phyloP scores from a whole-genome alignment of 2,888 invertebrate genomes.

The Horisme vitalbata region DNA sequence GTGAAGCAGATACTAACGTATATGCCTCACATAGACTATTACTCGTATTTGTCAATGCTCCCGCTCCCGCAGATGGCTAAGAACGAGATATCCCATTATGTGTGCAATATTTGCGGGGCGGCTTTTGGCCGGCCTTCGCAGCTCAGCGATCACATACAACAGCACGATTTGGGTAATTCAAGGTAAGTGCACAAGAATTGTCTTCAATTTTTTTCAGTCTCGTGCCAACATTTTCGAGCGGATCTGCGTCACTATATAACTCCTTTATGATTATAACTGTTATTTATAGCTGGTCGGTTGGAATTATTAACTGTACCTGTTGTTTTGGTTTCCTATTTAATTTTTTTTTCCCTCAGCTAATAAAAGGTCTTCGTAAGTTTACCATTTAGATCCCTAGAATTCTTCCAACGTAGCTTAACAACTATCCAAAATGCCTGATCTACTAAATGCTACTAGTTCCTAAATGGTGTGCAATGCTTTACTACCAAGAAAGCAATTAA shows the following conservation, averaged over 20 bases:
- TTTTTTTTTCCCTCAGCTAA: too few species aligned
- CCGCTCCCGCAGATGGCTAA: constrained; percentile 35
- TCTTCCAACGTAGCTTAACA: too few species aligned
- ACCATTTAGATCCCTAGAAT: too few species aligned
- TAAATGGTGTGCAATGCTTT: too few species aligned
- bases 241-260: constrained; percentile 15
- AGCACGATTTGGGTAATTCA: constrained; percentile 51
- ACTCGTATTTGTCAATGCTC: constrained; percentile 46
- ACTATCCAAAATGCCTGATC: too few species aligned
- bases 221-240: constrained; percentile 5
- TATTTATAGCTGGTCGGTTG: constrained; percentile 4
- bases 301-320: too few species aligned
- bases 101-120: constrained; percentile 66
- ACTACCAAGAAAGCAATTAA: too few species aligned
- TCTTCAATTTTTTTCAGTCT: constrained; percentile 15
- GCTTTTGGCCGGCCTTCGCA: constrained; percentile 53
- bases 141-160: constrained; percentile 60
- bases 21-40: constrained; percentile 53
- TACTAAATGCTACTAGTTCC: too few species aligned
- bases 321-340: too few species aligned
- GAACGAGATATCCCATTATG: constrained; percentile 38
- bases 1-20: constrained; percentile 56
- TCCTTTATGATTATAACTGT: constrained; percentile 15
- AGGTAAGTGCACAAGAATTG: constrained; percentile 46
- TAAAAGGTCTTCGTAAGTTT: too few species aligned